Conservation (phyloP, 2,888 invertebrate species). For the Pteria penguin region DNA sequence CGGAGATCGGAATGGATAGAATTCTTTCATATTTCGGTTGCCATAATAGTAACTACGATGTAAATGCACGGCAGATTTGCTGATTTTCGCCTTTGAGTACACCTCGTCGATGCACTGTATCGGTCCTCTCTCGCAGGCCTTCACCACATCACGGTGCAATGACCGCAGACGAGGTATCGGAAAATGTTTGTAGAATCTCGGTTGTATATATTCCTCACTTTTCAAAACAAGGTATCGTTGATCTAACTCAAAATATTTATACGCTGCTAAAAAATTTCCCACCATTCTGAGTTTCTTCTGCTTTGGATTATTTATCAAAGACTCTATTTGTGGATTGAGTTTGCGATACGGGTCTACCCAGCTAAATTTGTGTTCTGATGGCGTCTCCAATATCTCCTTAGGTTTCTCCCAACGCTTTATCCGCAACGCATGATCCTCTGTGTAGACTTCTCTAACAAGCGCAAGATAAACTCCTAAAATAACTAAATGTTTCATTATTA, state of each 20-base stretch:
- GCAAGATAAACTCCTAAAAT: no score
- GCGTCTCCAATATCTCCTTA: background rate
- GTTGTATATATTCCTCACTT: slow-evolving; percentile 41
- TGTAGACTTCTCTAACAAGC: no score
- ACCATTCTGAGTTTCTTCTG: slow-evolving; percentile 37
- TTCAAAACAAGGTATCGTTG: slow-evolving; percentile 43
- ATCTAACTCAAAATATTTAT: slow-evolving; percentile 61
- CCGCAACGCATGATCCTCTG: no score
- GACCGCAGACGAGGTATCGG: slow-evolving; percentile 60
- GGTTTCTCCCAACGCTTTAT: background rate
- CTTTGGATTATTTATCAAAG: slow-evolving; percentile 13
- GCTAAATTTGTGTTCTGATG: slow-evolving; percentile 1
- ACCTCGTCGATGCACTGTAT: slow-evolving; percentile 56
- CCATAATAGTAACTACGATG: background rate
- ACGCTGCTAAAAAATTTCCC: slow-evolving; percentile 58
- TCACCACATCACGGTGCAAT: slow-evolving; percentile 41
- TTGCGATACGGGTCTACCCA: slow-evolving; percentile 17
- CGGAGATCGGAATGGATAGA: slow-evolving; percentile 45
- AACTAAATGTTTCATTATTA: no score
- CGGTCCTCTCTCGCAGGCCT: slow-evolving; percentile 50
- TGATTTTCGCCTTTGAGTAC: slow-evolving; percentile 36
- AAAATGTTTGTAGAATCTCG: slow-evolving; percentile 59
- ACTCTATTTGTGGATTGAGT: background rate
- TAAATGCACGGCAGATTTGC: slow-evolving; percentile 43
- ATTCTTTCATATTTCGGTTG: background rate